Evolutionary conservation across 2,888 invertebrate genomes (phyloP).

Genomic region (Coenonympha arcania): DNA sequence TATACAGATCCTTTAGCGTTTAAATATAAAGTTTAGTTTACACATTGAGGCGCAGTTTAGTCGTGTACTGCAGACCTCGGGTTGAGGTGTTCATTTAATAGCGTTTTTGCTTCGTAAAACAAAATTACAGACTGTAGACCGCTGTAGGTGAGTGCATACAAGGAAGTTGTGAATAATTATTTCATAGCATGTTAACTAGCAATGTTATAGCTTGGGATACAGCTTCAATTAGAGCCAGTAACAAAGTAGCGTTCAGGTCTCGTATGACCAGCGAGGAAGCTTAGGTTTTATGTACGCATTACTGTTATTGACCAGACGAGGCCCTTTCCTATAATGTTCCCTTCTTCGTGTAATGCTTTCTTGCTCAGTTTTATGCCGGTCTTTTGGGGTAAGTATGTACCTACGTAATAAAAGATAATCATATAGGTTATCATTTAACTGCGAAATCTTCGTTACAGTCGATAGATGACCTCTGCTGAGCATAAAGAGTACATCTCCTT

Average conservation of each 20-base stretch:
- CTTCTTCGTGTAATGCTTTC: not conserved
- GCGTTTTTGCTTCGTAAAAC: not conserved
- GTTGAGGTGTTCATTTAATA: slow-evolving; percentile 1
- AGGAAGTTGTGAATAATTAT: slow-evolving; percentile 11
- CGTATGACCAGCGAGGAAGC: slow-evolving; percentile 10
- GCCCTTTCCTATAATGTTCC: not conserved
- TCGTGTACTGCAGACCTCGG: not conserved
- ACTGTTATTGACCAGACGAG: not conserved
- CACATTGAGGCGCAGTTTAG: slow-evolving; percentile 5
- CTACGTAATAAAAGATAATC: not conserved
- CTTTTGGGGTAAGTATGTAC: not conserved
- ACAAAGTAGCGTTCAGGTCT: slow-evolving; percentile 14
- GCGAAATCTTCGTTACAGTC: no score
- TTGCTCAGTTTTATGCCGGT: not conserved
- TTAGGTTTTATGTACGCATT: slow-evolving; percentile 16
- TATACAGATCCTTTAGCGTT: slow-evolving; percentile 3
- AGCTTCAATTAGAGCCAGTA: slow-evolving; percentile 11
- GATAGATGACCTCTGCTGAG: no score
- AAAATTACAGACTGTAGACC: not conserved
- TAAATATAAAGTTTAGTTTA: slow-evolving; percentile 14
- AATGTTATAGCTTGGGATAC: slow-evolving; percentile 6
- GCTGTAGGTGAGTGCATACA: slow-evolving; percentile 3
- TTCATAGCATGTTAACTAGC: slow-evolving; percentile 4
- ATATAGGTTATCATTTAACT: no score
- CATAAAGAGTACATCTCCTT: no score